A percentile compares a stretch with the other conserved stretches of the same genome.
Evolutionary conservation across 1,140 invertebrate genomes (phyloP).

Genomic region (Cepaea nemoralis): DNA sequence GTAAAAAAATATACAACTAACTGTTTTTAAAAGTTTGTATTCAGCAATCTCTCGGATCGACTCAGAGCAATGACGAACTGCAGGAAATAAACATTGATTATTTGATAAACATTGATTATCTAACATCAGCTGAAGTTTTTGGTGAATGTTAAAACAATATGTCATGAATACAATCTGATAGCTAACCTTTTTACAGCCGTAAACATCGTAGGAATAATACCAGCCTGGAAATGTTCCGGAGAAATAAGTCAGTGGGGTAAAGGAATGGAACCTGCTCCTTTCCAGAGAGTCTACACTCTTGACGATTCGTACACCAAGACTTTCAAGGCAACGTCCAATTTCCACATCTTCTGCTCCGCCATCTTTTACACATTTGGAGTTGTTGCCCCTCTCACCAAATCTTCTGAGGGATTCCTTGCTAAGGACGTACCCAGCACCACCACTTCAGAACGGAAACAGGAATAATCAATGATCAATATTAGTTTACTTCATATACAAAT

Average conservation of each 20-base stretch:
- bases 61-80: no score
- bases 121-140: no score
- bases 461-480: no score
- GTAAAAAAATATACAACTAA: no score
- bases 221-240: background rate
- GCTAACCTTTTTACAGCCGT: background rate
- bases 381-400: conserved; percentile 69
- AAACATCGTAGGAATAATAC: background rate
- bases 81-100: no score
- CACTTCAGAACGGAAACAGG: conserved; percentile 56
- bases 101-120: no score
- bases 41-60: no score
- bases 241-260: background rate
- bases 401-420: conserved; percentile 74
- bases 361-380: conserved; percentile 76
- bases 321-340: conserved; percentile 87
- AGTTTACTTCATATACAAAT: no score
- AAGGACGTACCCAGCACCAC: conserved; percentile 84
- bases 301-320: background rate
- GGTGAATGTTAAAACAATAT: no score
- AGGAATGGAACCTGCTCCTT: background rate
- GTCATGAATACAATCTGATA: no score
- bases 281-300: conserved; percentile 3
- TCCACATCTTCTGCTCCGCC: conserved; percentile 92
- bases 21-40: no score